These are phyloP conservation scores for Trilocha varians DNA, from an alignment of 2,888 invertebrate genomes.

Conservation along the genomic window DNA sequence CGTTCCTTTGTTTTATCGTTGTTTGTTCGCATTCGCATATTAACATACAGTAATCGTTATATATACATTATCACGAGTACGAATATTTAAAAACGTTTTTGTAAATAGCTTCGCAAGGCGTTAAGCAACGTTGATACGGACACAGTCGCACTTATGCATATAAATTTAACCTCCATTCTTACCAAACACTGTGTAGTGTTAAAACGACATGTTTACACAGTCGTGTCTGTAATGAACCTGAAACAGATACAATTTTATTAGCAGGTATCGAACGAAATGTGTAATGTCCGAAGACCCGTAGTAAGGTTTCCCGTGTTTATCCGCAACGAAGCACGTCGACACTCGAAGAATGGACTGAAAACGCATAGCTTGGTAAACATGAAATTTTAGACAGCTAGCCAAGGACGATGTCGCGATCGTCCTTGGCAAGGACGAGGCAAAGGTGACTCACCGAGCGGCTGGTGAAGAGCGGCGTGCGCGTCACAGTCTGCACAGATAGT, in stretches of 20 bases:
- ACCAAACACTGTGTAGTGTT: background rate
- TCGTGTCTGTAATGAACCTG: constrained; percentile 11
- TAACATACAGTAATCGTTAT: constrained; percentile 13
- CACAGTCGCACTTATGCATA: constrained; percentile 1
- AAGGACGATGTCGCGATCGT: constrained; percentile 26
- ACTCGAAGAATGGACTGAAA: constrained; percentile 7
- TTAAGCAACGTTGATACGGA: background rate
- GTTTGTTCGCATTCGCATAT: constrained; percentile 32
- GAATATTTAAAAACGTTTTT: constrained; percentile 5
- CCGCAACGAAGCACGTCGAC: constrained; percentile 8
- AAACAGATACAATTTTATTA: constrained; percentile 1
- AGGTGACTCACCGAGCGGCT: constrained; percentile 63
- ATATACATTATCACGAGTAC: constrained; percentile 10
- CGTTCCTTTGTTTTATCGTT: constrained; percentile 20
- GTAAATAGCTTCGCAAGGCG: constrained; percentile 14
- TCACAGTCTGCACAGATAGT: constrained; percentile 67
- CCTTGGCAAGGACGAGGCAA: constrained; percentile 42
- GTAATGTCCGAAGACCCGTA: constrained; percentile 14
- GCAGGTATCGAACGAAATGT: constrained; percentile 7
- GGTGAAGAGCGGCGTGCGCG: constrained; percentile 60
- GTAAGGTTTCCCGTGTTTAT: constrained; percentile 31
- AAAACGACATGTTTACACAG: constrained; percentile 2
- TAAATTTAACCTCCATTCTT: background rate
- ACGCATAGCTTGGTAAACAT: constrained; percentile 16
- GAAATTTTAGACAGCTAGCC: constrained; percentile 20